Base-by-base conservation (phyloP, 2,797 vertebrate species). In the Lithobates pipiens region DNA sequence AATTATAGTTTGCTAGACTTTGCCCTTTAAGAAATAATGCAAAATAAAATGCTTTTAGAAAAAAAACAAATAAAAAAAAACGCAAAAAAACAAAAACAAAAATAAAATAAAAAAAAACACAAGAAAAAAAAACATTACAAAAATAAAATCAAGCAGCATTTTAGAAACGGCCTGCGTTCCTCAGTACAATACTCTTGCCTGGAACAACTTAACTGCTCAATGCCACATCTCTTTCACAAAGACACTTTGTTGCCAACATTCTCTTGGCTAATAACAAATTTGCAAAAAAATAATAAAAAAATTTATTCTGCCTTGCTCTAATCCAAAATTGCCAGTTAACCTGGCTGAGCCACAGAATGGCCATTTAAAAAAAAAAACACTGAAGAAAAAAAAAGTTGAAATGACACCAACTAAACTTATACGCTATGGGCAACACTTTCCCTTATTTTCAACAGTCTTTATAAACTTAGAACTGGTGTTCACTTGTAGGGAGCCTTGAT, bases 101-200 rank as follows among this genome's bases (percentile, higher is more conserved):
- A 63, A 23, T 29, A 21, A 21, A 63, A 46, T 1, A 46, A 15
- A 46, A 46, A 4, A 15, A 46, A 46, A 54, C n/a, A 54, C 15
- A 54, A 54, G 16, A 54, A 54, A 54, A 54, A 54, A 54, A 54
- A 18, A 54, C 50, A 80, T 88, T 89, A 29, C 85, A 80, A 88
- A 89, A 85, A 89, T 65, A 90, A 72, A 87, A 86, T 80, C 32
- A 88, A 81, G 67, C 18, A 32, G 82, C 36, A n/a, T 83, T 5
- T 86, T 78, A 91, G 86, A 91, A 88, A 79, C 85, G 78, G 25
- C 85, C 89, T 72, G 82, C 67, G 86, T 69, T 89, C 73, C 85
- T 89, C 89, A 76, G 29, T 83, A 83, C 76, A 83, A 75, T 75
- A 78, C 69, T 65, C 42, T n/a, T 65, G 54, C 39, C 44, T 76